These are phyloP conservation scores for Cryptocephalus primarius DNA, from an alignment of 2,888 invertebrate genomes.

Conservation along the genomic window DNA sequence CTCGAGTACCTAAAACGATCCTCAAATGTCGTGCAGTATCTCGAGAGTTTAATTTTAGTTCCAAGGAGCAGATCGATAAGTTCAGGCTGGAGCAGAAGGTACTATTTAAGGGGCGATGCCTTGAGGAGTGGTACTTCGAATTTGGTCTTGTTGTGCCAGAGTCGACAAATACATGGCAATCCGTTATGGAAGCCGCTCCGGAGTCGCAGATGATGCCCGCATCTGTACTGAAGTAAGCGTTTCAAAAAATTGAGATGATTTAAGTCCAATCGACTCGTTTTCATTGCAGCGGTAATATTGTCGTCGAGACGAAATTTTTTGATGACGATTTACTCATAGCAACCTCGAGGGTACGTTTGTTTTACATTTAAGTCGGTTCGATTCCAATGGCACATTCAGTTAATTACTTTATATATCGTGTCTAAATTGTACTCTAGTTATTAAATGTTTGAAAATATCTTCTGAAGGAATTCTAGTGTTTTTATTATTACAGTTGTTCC, in stretches of 20 bases:
- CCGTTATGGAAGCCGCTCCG: slow-evolving; percentile 95
- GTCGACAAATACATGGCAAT: slow-evolving; percentile 99
- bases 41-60: slow-evolving; percentile 76
- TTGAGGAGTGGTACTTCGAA: slow-evolving; percentile 99
- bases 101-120: slow-evolving; percentile 75
- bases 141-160: slow-evolving; percentile 98
- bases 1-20: slow-evolving; percentile 94
- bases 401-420: too few relatives aligned
- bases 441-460: too few relatives aligned
- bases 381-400: too few relatives aligned
- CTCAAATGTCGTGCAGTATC: slow-evolving; percentile 86
- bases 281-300: slow-evolving; percentile 79
- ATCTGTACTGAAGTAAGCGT: slow-evolving; percentile 79
- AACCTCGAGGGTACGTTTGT: slow-evolving; percentile 88
- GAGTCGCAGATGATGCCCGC: slow-evolving; percentile 99
- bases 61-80: slow-evolving; percentile 87
- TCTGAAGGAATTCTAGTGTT: too few relatives aligned
- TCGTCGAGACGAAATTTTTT: slow-evolving; percentile 94
- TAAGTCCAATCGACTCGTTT: background rate
- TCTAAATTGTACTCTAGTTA: too few relatives aligned
- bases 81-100: slow-evolving; percentile 84
- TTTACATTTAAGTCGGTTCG: slow-evolving; percentile 63
- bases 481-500: too few relatives aligned
- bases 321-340: slow-evolving; percentile 91
- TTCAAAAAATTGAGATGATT: background rate